phyloP scores from a whole-genome alignment of 1,140 invertebrate genomes.

The Papilio dardanus region DNA sequence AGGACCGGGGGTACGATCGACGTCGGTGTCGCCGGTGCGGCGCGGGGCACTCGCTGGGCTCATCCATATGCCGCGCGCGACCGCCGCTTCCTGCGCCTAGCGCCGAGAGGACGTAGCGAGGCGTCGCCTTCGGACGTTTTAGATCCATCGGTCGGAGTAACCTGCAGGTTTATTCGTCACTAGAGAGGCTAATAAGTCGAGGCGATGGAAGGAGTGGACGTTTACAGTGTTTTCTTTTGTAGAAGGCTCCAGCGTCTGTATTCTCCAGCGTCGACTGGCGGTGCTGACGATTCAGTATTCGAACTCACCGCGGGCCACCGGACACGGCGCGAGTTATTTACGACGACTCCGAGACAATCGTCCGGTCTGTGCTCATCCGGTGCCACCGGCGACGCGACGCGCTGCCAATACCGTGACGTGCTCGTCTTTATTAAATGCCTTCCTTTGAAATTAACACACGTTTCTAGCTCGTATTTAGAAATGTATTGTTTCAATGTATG shows the following conservation, averaged over 20 bases:
- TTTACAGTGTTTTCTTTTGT: not conserved
- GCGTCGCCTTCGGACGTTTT: slow-evolving; percentile 53
- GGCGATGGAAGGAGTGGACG: slow-evolving; percentile 14
- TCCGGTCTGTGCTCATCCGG: slow-evolving; percentile 74
- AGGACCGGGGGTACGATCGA: slow-evolving; percentile 48
- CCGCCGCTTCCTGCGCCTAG: slow-evolving; percentile 68
- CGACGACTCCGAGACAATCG: slow-evolving; percentile 77
- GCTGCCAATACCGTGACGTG: slow-evolving; percentile 78
- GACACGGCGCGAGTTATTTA: slow-evolving; percentile 77
- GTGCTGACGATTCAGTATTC: slow-evolving; percentile 62
- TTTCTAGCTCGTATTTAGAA: slow-evolving; percentile 62
- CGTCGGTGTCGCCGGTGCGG: slow-evolving; percentile 46
- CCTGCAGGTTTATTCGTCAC: slow-evolving; percentile 48
- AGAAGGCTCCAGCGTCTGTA: slow-evolving; percentile 29
- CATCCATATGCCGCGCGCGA: slow-evolving; percentile 75
- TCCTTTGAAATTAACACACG: slow-evolving; percentile 74
- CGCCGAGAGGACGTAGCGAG: slow-evolving; percentile 51
- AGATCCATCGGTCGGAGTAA: slow-evolving; percentile 42
- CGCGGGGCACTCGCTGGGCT: slow-evolving; percentile 59
- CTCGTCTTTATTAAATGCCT: slow-evolving; percentile 74
- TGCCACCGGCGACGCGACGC: slow-evolving; percentile 61
- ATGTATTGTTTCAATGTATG: slow-evolving; percentile 61
- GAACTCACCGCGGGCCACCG: slow-evolving; percentile 60
- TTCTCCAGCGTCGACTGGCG: slow-evolving; percentile 43
- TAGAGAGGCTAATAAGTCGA: slow-evolving; percentile 40